phyloP scores from a whole-genome alignment of 2,888 invertebrate genomes.

The Cremastobaeus sp. region DNA sequence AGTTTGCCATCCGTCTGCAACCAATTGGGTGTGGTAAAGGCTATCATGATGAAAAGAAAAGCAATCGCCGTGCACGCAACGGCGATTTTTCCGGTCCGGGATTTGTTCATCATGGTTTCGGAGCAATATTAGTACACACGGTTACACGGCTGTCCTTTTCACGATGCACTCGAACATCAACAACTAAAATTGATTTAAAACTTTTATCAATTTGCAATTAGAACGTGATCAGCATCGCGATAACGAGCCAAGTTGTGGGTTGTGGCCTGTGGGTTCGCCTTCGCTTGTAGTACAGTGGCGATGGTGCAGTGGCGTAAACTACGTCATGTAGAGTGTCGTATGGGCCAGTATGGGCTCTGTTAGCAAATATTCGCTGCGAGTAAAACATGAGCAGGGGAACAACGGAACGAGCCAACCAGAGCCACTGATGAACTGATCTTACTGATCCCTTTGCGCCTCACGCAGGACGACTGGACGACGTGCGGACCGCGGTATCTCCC shows the following conservation, averaged over 20 bases:
- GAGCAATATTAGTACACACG: neutral
- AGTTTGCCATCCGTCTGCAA: slow-evolving; percentile 92
- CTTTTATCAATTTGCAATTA: slow-evolving; percentile 30
- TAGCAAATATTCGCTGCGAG: slow-evolving; percentile 37
- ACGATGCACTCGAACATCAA: slow-evolving; percentile 18
- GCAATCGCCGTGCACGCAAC: slow-evolving; percentile 89
- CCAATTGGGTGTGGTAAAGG: slow-evolving; percentile 97
- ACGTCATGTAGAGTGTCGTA: slow-evolving; percentile 29
- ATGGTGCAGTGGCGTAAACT: slow-evolving; percentile 31
- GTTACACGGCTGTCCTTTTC: neutral
- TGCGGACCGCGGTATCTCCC: too few relatives aligned
- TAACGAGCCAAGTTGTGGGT: slow-evolving; percentile 24
- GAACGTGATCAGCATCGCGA: slow-evolving; percentile 32
- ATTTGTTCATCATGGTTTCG: slow-evolving; percentile 79
- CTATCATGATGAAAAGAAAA: slow-evolving; percentile 89
- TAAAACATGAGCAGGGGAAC: slow-evolving; percentile 28
- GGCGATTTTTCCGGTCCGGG: slow-evolving; percentile 89
- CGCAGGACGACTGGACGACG: too few relatives aligned
- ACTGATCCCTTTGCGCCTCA: too few relatives aligned
- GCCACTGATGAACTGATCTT: too few relatives aligned
- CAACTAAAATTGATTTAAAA: slow-evolving; percentile 6
- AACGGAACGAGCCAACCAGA: slow-evolving; percentile 12
- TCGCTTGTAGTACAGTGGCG: too few relatives aligned
- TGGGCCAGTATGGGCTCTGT: too few relatives aligned
- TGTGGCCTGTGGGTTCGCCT: too few relatives aligned